Evolutionary conservation across 2,888 invertebrate species (phyloP), one percentile per base, ranked within the genome.

Genomic region (Zygogramma bicolorata): DNA sequence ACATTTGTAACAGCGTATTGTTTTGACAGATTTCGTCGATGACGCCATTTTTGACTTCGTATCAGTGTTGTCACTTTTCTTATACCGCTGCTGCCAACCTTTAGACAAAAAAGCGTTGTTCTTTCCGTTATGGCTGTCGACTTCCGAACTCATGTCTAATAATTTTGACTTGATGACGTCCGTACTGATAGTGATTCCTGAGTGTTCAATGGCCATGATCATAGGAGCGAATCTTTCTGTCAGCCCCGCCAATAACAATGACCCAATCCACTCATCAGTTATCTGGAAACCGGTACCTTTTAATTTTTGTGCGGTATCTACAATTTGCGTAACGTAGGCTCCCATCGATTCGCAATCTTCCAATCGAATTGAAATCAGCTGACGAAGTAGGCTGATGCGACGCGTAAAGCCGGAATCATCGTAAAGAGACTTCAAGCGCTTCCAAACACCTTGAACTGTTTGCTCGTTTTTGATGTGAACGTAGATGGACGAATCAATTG

Each of bases 131-230:
- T 34, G 53, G 25, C 20, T 27, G 29, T 10, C 20, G 40, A 15
- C 59, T 46, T 40, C 31, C 15, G 15, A 22, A 8, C 13, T 22
- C 76, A 79, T 77, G 53, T 80, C 76, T 15, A 78, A 31, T 15
- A 82, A 70, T 65, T 82, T 83, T 8, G 77, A 73, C 65, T 82
- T 83, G 5, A 81, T 81, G 7, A 71, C 13, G 68, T 82, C 81
- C 2, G 76, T 53, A 2, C 75, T 80, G 10, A 81, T 79, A 8
- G 13, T 31, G 5, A 80, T 78, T 3, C 78, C 79, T 1, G 77
- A 75, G 74, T 80, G 75, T 63, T 82, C 79, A 8, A 80, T 78
- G 8, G 77, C 80, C 76, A 80, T 81, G 29, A 79, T 78, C 79
- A 77, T 77, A 25, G 77, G 76, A 31, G 53, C 38, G 46, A 65